phyloP scores from a whole-genome alignment of 2,888 invertebrate species.

The Drosophila falleni region DNA sequence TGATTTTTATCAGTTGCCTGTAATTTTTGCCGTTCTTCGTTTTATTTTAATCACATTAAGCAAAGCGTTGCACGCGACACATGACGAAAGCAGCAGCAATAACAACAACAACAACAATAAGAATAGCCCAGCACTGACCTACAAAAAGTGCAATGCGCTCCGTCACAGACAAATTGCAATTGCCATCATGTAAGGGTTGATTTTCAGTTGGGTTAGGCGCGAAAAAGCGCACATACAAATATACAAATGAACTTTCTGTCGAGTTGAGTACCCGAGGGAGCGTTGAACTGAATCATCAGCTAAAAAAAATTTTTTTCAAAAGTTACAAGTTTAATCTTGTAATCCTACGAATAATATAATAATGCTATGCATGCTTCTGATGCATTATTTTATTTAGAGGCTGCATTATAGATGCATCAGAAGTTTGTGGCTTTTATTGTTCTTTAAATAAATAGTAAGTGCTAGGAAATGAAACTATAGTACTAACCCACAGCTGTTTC shows the following conservation, averaged over 20 bases:
- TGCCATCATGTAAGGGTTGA: slow-evolving; percentile 55
- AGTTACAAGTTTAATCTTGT: no score
- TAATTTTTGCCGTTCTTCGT: slow-evolving; percentile 42
- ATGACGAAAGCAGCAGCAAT: slow-evolving; percentile 51
- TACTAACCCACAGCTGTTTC: background rate
- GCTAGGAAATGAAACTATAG: background rate
- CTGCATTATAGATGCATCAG: background rate
- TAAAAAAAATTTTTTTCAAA: slow-evolving; percentile 2
- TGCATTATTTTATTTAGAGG: background rate
- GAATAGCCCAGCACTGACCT: slow-evolving; percentile 67
- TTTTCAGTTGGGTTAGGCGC: slow-evolving; percentile 51
- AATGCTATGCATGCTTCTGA: background rate
- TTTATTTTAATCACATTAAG: slow-evolving; percentile 71
- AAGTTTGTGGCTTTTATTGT: background rate
- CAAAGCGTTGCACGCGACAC: slow-evolving; percentile 67
- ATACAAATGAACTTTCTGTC: slow-evolving; percentile 2
- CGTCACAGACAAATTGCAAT: slow-evolving; percentile 43
- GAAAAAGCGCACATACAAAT: slow-evolving; percentile 25
- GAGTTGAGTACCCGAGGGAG: slow-evolving; percentile 16
- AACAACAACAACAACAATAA: slow-evolving; percentile 18
- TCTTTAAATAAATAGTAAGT: background rate
- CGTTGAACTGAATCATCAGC: slow-evolving; percentile 33
- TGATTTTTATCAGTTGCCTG: slow-evolving; percentile 60
- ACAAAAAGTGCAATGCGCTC: slow-evolving; percentile 77
- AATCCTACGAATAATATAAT: background rate